Percentiles rank a stretch among this genome's conserved stretches.
Conservation (phyloP, 2,797 vertebrate genomes). For the Cryptoblepharus egeriae region DNA sequence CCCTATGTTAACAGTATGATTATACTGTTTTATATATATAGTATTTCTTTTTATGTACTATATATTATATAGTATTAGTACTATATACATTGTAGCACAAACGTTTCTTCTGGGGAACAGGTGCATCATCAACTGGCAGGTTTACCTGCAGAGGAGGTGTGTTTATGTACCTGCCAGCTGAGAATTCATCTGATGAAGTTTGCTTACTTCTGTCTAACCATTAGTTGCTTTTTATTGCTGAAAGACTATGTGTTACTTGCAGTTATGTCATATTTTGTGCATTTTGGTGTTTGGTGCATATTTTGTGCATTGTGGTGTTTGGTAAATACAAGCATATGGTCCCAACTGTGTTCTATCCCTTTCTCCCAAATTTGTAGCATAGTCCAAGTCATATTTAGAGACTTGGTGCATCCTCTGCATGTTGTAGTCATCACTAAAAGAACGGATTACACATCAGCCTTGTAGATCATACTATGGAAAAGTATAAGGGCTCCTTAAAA, state of each 20-base stretch:
- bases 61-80: no score
- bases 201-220: conserved; percentile 22
- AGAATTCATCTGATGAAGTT: no score
- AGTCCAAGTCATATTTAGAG: no score
- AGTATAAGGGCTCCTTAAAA: neutral
- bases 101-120: no score
- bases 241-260: neutral
- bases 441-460: neutral
- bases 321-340: no score
- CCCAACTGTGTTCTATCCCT: neutral
- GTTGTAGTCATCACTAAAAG: neutral
- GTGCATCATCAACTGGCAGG: no score
- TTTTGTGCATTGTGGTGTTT: neutral
- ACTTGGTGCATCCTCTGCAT: neutral
- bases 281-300: no score
- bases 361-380: neutral
- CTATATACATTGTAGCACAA: no score
- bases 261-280: neutral
- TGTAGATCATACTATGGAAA: neutral
- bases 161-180: no score
- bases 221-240: neutral
- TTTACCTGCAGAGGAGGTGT: no score
- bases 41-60: no score
- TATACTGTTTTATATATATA: no score
- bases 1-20: neutral